phyloP scores from a whole-genome alignment of 2,888 invertebrate species.

The Oscheius sp. region DNA sequence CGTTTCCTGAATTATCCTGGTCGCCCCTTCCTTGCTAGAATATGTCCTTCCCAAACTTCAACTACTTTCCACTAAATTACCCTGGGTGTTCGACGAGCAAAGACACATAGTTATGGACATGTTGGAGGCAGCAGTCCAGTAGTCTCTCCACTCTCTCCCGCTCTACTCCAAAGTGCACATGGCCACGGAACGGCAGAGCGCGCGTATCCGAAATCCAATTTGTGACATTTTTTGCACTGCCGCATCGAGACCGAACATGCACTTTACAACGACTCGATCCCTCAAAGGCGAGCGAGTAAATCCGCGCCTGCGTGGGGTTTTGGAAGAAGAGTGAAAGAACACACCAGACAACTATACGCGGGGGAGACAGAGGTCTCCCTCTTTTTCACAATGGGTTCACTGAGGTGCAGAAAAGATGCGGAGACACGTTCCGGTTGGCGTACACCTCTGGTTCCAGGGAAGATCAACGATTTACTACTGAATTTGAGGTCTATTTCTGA shows the following conservation, averaged over 20 bases:
- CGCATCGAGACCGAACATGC: constrained; percentile 37
- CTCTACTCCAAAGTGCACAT: constrained; percentile 27
- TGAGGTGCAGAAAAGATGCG: constrained; percentile 7
- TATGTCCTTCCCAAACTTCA: neutral
- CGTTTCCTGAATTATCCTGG: neutral
- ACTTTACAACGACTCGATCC: constrained; percentile 36
- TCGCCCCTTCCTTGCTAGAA: neutral
- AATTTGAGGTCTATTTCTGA: no score
- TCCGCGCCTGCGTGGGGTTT: constrained; percentile 17
- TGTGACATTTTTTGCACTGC: constrained; percentile 37
- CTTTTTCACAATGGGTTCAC: constrained; percentile 20
- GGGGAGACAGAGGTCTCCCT: neutral
- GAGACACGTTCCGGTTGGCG: neutral
- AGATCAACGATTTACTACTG: neutral
- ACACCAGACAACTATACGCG: constrained; percentile 1
- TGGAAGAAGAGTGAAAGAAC: neutral
- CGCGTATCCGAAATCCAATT: constrained; percentile 38
- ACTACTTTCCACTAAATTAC: constrained; percentile 35
- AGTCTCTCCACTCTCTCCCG: neutral
- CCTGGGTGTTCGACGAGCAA: constrained; percentile 34
- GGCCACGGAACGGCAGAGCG: constrained; percentile 31
- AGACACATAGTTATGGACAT: constrained; percentile 37
- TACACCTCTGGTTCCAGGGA: neutral
- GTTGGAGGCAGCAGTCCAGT: neutral
- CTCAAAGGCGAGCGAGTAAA: constrained; percentile 31